These are phyloP conservation scores for Nannoperca obscura DNA, from an alignment of 2,797 vertebrate species.

Conservation along the genomic window DNA sequence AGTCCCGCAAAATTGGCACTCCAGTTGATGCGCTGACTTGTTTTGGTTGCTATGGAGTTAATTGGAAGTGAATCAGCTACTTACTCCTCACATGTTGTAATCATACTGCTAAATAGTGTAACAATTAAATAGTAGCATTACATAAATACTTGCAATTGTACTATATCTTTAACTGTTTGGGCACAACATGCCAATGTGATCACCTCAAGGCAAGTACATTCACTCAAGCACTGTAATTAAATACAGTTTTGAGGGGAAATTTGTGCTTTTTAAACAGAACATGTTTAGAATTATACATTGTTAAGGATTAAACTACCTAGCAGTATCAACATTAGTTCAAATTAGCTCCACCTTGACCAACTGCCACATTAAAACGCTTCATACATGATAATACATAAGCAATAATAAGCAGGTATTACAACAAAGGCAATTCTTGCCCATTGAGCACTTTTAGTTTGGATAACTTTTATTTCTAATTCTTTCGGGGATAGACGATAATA, in stretches of 20 bases:
- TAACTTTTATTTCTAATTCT: background rate
- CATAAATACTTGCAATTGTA: background rate
- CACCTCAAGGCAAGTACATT: background rate
- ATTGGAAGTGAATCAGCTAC: background rate
- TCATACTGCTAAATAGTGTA: background rate
- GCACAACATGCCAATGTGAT: background rate
- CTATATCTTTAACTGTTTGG: background rate
- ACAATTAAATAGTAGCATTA: background rate
- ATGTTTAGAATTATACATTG: background rate
- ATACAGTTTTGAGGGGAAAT: background rate
- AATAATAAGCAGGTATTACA: background rate
- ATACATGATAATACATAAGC: background rate
- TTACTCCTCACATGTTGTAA: background rate
- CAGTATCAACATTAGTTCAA: no score
- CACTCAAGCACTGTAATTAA: background rate
- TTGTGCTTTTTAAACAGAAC: no score
- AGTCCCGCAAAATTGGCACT: conserved; percentile 45
- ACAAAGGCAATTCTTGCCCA: background rate
- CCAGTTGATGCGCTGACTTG: conserved; percentile 20
- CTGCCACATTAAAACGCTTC: background rate
- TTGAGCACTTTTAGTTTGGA: background rate
- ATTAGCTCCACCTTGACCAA: background rate
- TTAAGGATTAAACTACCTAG: no score
- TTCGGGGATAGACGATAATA: no score
- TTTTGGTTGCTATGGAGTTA: conserved; percentile 3